Conservation (phyloP, 2,888 invertebrate genomes). For the Agriotes lineatus region DNA sequence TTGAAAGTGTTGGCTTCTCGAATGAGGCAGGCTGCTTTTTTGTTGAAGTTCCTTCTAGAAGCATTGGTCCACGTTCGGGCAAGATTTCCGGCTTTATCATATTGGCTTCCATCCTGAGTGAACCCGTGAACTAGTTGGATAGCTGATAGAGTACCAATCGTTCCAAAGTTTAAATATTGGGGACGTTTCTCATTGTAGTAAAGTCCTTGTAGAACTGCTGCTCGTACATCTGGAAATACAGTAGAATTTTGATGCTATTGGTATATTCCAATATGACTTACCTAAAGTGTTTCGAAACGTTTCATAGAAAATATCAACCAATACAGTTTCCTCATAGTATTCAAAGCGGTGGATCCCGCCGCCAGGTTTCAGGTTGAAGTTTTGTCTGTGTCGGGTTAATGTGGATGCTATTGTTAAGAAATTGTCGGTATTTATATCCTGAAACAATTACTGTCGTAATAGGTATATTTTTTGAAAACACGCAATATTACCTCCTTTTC, state of each 20-base stretch:
- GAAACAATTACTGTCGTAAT: too few species aligned
- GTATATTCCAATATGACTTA: not conserved
- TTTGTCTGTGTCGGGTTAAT: conserved; percentile 17
- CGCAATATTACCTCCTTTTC: conserved; percentile 20
- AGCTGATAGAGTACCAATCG: conserved; percentile 24
- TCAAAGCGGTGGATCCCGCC: conserved; percentile 6
- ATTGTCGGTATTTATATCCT: conserved; percentile 26
- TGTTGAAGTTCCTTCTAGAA: conserved; percentile 14
- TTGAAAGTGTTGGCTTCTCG: conserved; percentile 19
- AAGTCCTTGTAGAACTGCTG: conserved; percentile 32
- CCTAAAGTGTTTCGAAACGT: conserved; percentile 17
- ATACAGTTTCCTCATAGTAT: conserved; percentile 23
- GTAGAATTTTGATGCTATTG: not conserved
- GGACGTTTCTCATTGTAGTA: conserved; percentile 38
- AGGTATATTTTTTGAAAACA: too few species aligned
- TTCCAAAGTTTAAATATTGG: conserved; percentile 36
- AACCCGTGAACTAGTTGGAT: conserved; percentile 29
- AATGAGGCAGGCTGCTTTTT: conserved; percentile 26
- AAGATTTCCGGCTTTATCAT: not conserved
- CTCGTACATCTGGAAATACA: conserved; percentile 28
- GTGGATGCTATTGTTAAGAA: conserved; percentile 28
- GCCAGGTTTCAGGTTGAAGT: conserved; percentile 13
- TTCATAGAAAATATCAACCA: conserved; percentile 14
- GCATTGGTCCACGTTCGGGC: conserved; percentile 20
- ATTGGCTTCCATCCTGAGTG: conserved; percentile 19